A percentile compares a stretch with the other conserved stretches of the same genome.
Conservation (phyloP, 2,888 invertebrate genomes). For the Brassicogethes aeneus region DNA sequence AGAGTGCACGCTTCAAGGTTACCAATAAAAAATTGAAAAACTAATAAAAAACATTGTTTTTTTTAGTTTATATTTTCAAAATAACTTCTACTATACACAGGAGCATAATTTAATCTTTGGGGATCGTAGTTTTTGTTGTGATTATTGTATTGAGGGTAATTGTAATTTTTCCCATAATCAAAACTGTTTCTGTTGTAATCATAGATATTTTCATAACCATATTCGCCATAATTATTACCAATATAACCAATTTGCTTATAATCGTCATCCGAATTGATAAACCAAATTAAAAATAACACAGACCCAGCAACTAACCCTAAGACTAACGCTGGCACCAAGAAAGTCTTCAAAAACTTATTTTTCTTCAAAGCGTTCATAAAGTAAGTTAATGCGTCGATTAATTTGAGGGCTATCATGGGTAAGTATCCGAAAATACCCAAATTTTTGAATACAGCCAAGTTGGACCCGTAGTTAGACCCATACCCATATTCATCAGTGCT, state of each 20-base stretch:
- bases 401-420: slow-evolving; percentile 31
- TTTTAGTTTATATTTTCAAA: slow-evolving; percentile 1
- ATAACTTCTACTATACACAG: slow-evolving; percentile 10
- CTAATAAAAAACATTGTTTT: neutral
- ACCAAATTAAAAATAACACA: slow-evolving; percentile 35
- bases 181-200: no score
- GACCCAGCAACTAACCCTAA: slow-evolving; percentile 28
- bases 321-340: slow-evolving; percentile 31
- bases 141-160: neutral
- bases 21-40: neutral
- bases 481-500: slow-evolving; percentile 12
- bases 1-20: slow-evolving; percentile 46
- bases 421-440: slow-evolving; percentile 32
- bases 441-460: slow-evolving; percentile 19
- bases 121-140: neutral
- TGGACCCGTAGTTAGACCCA: slow-evolving; percentile 18
- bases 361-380: slow-evolving; percentile 31
- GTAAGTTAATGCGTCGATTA: slow-evolving; percentile 27
- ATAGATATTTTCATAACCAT: slow-evolving; percentile 8
- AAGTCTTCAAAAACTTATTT: slow-evolving; percentile 33
- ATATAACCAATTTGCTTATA: slow-evolving; percentile 6
- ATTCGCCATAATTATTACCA: slow-evolving; percentile 6
- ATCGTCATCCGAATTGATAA: slow-evolving; percentile 28
- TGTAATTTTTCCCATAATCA: no score
- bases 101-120: slow-evolving; percentile 1